Percentiles rank a stretch among this genome's conserved stretches.
Evolutionary conservation across 2,113 vertebrate genomes (phyloP).

Genomic region (Alexandromys fortis): DNA sequence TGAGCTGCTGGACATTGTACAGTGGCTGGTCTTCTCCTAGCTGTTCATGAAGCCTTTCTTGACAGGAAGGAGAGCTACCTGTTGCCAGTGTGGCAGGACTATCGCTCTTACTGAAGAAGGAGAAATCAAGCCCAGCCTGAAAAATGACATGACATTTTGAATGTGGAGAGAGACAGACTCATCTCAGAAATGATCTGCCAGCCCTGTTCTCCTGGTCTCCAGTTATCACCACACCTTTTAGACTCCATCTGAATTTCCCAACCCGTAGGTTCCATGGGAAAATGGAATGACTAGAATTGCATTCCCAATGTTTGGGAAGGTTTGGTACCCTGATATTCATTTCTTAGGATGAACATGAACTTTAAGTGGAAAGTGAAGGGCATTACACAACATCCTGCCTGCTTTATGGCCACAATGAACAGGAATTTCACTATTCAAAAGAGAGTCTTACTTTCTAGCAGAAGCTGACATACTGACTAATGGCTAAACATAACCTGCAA

Average conservation of each 20-base stretch:
- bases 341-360: neutral
- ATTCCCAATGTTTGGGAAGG: neutral
- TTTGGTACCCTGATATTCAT: neutral
- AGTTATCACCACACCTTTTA: too few species aligned
- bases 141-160: constrained; percentile 63
- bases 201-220: neutral
- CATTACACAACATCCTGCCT: neutral
- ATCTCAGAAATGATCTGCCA: neutral
- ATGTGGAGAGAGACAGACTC: constrained; percentile 39
- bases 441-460: neutral
- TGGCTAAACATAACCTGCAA: neutral
- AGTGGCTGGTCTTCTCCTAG: too few species aligned
- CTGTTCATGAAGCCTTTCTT: neutral
- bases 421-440: neutral
- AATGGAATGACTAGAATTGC: neutral
- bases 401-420: neutral
- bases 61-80: constrained; percentile 15
- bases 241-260: neutral
- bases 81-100: constrained; percentile 42
- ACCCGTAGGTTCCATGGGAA: neutral
- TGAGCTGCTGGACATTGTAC: fast-evolving
- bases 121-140: constrained; percentile 64
- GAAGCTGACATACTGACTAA: neutral
- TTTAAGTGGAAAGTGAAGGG: neutral
- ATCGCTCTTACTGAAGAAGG: constrained; percentile 70